phyloP scores from a whole-genome alignment of 2,113 vertebrate genomes.

The Prietella phreatophila region DNA sequence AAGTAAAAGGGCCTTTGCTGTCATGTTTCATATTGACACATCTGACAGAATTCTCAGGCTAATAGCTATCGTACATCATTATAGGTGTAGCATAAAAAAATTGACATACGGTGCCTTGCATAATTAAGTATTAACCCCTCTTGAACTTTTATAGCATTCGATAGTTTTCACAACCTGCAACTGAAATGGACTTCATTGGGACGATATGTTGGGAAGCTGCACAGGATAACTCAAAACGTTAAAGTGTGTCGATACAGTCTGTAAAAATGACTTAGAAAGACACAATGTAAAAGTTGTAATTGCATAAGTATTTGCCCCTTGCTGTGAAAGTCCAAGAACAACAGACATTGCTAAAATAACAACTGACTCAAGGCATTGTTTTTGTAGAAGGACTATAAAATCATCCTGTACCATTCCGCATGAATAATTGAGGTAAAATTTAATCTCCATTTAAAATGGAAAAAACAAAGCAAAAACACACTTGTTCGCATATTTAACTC shows the following conservation, averaged over 20 bases:
- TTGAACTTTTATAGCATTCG: neutral
- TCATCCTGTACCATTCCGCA: neutral
- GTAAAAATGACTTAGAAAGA: neutral
- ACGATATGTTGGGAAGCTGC: neutral
- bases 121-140: neutral
- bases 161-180: neutral
- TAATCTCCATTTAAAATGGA: neutral
- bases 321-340: neutral
- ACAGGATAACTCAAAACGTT: neutral
- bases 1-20: neutral
- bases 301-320: neutral
- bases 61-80: neutral
- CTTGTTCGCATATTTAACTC: neutral
- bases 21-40: neutral
- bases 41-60: neutral
- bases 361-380: neutral
- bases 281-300: neutral
- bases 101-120: neutral
- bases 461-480: neutral
- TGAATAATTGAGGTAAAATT: neutral
- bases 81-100: neutral
- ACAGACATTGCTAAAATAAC: neutral
- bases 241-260: too few species aligned
- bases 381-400: neutral
- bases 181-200: neutral